phyloP scores from a whole-genome alignment of 2,797 vertebrate genomes.

The Esox masquinongy region DNA sequence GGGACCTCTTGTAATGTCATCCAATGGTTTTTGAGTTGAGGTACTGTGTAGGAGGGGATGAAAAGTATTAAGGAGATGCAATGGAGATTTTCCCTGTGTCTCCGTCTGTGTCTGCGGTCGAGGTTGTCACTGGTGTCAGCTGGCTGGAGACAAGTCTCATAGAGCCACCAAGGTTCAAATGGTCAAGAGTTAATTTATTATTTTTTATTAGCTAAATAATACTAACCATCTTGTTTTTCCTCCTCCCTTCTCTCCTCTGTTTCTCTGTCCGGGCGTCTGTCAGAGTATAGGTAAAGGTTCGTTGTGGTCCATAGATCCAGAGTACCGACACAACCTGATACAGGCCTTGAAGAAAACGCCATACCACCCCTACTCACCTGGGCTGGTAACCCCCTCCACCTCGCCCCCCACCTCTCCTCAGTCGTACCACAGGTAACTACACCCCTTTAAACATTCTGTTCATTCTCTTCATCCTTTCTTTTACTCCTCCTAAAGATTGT shows the following conservation, averaged over 20 bases:
- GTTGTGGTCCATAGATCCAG: conserved; percentile 83
- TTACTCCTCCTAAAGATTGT: conserved; percentile 51
- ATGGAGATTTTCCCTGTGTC: conserved; percentile 17
- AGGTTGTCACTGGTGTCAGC: conserved; percentile 20
- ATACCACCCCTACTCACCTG: conserved; percentile 92
- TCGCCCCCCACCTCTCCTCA: conserved; percentile 76
- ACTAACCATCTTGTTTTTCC: conserved; percentile 19
- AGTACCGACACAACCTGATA: conserved; percentile 94
- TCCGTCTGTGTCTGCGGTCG: conserved; percentile 33
- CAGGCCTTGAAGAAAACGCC: conserved; percentile 99
- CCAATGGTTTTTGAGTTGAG: too few species aligned
- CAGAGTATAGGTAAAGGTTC: conserved; percentile 84
- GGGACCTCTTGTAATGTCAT: too few species aligned
- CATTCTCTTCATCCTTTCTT: background rate
- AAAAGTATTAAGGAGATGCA: too few species aligned
- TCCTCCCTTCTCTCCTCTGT: conserved; percentile 25
- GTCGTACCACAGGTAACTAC: conserved; percentile 45
- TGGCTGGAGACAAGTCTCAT: background rate
- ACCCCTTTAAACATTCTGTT: background rate
- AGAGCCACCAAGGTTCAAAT: background rate
- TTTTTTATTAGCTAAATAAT: conserved; percentile 33
- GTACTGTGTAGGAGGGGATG: too few species aligned
- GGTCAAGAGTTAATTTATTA: background rate
- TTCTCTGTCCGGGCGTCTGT: conserved; percentile 17
- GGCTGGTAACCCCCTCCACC: conserved; percentile 87